phyloP scores from a whole-genome alignment of 2,113 vertebrate genomes.

The Triplophysa tibetana region DNA sequence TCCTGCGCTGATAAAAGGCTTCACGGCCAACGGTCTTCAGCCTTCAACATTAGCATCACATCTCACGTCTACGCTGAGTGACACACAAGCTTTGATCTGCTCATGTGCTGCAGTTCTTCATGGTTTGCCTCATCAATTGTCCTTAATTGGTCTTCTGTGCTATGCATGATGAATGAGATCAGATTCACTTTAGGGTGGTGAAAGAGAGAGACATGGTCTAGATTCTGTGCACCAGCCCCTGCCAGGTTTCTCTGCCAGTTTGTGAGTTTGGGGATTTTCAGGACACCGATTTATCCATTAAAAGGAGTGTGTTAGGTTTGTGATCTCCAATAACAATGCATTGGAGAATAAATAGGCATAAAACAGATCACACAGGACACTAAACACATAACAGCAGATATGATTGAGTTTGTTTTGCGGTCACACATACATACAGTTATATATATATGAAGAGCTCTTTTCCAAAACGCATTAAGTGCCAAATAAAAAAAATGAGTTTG shows the following conservation, averaged over 20 bases:
- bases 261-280: neutral
- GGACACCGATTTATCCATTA: neutral
- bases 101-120: slow-evolving; percentile 22
- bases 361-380: too few species aligned
- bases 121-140: slow-evolving; percentile 21
- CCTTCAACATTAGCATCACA: slow-evolving; percentile 47
- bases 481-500: too few species aligned
- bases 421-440: too few species aligned
- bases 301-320: neutral
- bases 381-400: too few species aligned
- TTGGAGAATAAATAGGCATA: too few species aligned
- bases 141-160: slow-evolving; percentile 41
- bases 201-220: slow-evolving; percentile 5
- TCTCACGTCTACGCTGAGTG: slow-evolving; percentile 1
- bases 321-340: neutral
- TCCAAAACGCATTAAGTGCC: too few species aligned
- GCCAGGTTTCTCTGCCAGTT: neutral
- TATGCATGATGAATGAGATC: slow-evolving; percentile 36
- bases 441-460: too few species aligned
- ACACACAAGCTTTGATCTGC: slow-evolving; percentile 49
- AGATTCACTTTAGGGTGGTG: slow-evolving; percentile 8
- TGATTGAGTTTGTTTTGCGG: too few species aligned
- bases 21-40: neutral
- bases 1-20: slow-evolving; percentile 50
- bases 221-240: neutral